Percentiles rank a stretch among this genome's conserved stretches.
These are phyloP conservation scores for Bombus huntii DNA, from an alignment of 1,140 invertebrate species.

Conservation along the genomic window DNA sequence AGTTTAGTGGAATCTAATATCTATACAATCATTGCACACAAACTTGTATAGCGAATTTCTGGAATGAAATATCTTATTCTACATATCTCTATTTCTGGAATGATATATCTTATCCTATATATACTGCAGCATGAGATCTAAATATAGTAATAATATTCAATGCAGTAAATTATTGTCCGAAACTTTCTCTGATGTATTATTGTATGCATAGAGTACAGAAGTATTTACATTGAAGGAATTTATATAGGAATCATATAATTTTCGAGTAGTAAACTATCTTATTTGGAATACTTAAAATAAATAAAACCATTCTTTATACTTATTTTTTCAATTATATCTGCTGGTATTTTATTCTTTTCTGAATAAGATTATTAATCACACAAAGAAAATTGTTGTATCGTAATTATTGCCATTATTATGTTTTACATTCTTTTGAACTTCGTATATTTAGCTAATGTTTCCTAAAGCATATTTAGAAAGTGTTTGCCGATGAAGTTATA, in stretches of 20 bases:
- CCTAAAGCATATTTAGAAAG: background rate
- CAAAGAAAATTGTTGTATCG: background rate
- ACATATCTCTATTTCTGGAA: background rate
- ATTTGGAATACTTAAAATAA: conserved; percentile 13
- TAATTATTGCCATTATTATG: background rate
- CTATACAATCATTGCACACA: conserved; percentile 7
- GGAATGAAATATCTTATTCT: no score
- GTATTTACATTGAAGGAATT: conserved; percentile 26
- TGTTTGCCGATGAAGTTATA: conserved; percentile 12
- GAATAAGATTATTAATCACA: background rate
- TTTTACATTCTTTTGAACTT: background rate
- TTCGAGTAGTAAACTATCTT: background rate
- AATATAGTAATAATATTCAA: background rate
- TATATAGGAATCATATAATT: conserved; percentile 30
- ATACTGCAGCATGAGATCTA: background rate
- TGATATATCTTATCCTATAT: background rate
- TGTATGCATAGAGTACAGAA: conserved; percentile 51
- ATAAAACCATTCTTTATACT: background rate
- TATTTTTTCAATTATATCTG: conserved; percentile 3
- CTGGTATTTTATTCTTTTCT: background rate
- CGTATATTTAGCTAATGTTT: background rate
- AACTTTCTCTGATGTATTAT: conserved; percentile 7
- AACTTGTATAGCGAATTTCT: background rate
- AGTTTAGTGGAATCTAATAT: background rate
- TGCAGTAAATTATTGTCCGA: background rate